Evolutionary conservation across 2,888 invertebrate species (phyloP), one percentile per base, ranked within the genome.

Genomic region (Orchesella flavescens): DNA sequence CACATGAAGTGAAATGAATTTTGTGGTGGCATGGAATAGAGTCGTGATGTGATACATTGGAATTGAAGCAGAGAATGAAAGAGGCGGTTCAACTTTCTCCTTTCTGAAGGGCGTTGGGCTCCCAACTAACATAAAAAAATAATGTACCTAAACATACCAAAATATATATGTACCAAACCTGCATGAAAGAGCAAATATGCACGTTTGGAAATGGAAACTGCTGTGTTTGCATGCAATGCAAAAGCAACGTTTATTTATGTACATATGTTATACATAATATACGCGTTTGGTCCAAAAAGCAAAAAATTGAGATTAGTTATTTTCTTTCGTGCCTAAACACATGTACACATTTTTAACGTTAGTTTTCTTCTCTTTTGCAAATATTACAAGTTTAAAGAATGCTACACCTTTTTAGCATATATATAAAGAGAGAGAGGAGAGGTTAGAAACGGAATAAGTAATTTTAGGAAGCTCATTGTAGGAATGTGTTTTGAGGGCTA

Each of bases 51-150:
- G 19, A 55, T 21, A n/a, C n/a, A n/a, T n/a, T n/a, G n/a, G 34
- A 7, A 4, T 34, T 34, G 34, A 34, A 34, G 34, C 34, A 61
- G 49, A 63, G 34, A 17, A 44, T 49, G 46, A 21, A 19, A 78
- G 63, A 75, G 63, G 44, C 57, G 69, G 71, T 71, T 75, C 23
- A 71, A 71, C 82, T 76, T 82, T 82, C 63, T 55, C 71, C 65
- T 76, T 82, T 24, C 17, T 76, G 65, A 76, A 82, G 75, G 75
- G 69, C 69, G 71, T 75, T 61, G 23, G 69, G 61, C 72, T 44
- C n/a, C 71, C 49, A 68, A 73, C 43, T 34, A 57, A 76, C 76
- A 43, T n/a, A 61, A 55, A 55, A 43, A 34, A 43, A 34, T 72
- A 15, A 57, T 72, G 21, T 1, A 59, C 43, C 21, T 57, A 77